These are phyloP conservation scores for Dasyurus viverrinus DNA, from an alignment of 2,113 vertebrate genomes.

Conservation along the genomic window DNA sequence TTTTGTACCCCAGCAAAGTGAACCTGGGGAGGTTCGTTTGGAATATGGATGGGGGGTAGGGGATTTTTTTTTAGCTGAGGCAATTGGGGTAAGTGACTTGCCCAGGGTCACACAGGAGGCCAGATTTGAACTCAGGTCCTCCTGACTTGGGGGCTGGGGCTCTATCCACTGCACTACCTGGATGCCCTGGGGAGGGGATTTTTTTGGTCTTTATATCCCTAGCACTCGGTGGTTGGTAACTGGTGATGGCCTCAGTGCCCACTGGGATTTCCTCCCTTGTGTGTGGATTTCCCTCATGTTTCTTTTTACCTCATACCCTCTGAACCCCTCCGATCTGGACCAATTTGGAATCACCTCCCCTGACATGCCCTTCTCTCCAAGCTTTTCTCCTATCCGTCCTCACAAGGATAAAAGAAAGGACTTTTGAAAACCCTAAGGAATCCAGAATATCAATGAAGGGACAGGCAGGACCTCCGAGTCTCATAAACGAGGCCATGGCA, in stretches of 20 bases:
- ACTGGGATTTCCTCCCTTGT: not conserved
- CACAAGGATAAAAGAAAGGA: not conserved
- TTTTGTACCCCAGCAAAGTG: not conserved
- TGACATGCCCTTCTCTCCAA: not conserved
- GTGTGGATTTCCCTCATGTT: not conserved
- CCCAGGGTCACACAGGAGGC: no score
- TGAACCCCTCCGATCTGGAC: not conserved
- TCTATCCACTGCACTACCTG: no score
- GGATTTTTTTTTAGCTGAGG: not conserved
- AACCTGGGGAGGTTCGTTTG: not conserved
- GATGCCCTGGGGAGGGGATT: not conserved
- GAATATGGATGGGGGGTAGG: not conserved
- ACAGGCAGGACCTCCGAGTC: not conserved
- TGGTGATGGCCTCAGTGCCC: no score
- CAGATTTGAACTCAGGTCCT: no score
- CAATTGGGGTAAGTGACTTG: no score
- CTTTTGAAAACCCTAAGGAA: not conserved
- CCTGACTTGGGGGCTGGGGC: no score
- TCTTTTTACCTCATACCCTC: not conserved
- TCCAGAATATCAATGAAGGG: not conserved
- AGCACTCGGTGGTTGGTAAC: not conserved
- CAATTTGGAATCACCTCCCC: not conserved
- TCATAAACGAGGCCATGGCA: no score
- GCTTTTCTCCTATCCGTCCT: not conserved
- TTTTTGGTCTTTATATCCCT: not conserved